phyloP scores from a whole-genome alignment of 2,797 vertebrate genomes.

The Cercopithecus mitis region DNA sequence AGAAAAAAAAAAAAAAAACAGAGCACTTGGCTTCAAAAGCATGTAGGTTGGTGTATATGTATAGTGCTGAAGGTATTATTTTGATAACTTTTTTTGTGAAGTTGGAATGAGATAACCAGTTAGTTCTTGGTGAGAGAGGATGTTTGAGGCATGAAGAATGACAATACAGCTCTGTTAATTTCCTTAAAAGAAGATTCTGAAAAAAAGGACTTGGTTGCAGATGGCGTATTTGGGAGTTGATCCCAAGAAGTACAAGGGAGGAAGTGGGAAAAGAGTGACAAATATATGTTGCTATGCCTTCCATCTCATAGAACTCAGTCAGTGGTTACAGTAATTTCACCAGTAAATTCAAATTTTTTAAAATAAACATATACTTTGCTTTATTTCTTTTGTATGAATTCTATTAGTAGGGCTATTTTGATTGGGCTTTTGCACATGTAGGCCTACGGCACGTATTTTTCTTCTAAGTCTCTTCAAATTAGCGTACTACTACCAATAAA shows the following conservation, averaged over 20 bases:
- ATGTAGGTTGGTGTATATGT: neutral
- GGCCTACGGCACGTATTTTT: neutral
- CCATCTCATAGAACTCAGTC: neutral
- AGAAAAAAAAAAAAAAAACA: neutral
- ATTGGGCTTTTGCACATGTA: neutral
- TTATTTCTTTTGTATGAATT: neutral
- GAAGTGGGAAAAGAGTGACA: neutral
- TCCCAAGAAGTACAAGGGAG: neutral
- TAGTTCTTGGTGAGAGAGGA: neutral
- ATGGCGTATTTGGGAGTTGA: neutral
- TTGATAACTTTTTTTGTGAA: neutral
- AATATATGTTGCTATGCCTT: neutral
- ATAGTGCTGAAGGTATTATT: neutral
- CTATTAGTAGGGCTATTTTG: neutral
- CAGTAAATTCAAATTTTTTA: neutral
- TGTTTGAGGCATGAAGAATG: neutral
- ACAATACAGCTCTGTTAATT: neutral
- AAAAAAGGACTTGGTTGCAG: neutral
- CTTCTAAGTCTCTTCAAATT: neutral
- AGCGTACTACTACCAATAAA: neutral
- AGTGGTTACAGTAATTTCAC: neutral
- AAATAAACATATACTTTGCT: neutral
- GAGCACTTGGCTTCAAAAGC: neutral
- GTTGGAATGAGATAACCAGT: neutral
- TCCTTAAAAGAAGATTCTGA: slow-evolving; percentile 6